phyloP scores from a whole-genome alignment of 2,888 invertebrate species.

The Helicoverpa assulta region DNA sequence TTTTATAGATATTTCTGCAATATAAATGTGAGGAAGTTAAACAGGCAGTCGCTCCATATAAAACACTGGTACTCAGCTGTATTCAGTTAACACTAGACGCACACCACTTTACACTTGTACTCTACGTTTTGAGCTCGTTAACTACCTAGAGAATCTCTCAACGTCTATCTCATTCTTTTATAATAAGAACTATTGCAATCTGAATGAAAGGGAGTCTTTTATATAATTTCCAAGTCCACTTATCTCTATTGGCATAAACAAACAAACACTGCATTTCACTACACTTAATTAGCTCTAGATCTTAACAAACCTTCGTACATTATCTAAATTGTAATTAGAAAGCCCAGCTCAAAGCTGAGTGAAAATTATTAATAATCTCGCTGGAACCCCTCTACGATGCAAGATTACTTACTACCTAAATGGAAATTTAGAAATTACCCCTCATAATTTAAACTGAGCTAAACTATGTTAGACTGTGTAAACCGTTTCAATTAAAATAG shows the following conservation, averaged over 20 bases:
- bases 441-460: slow-evolving; percentile 4
- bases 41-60: too few species aligned
- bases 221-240: neutral
- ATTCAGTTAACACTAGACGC: too few species aligned
- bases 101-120: too few species aligned
- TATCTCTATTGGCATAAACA: neutral
- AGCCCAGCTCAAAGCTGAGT: slow-evolving; percentile 25
- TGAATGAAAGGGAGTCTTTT: neutral
- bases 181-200: neutral
- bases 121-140: too few species aligned
- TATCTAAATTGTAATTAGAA: slow-evolving; percentile 41
- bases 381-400: slow-evolving; percentile 3
- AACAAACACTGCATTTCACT: neutral
- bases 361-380: slow-evolving; percentile 14
- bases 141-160: too few species aligned
- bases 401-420: slow-evolving; percentile 18
- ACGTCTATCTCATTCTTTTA: neutral
- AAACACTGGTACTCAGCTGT: too few species aligned
- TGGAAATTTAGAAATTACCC: slow-evolving; percentile 38
- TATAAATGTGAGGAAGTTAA: too few species aligned
- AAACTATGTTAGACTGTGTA: slow-evolving; percentile 11
- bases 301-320: slow-evolving; percentile 8
- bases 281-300: slow-evolving; percentile 29
- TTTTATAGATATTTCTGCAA: too few species aligned
- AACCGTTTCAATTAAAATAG: slow-evolving; percentile 35